These are phyloP conservation scores for Drepana arcuata DNA, from an alignment of 1,140 invertebrate genomes.

Conservation along the genomic window DNA sequence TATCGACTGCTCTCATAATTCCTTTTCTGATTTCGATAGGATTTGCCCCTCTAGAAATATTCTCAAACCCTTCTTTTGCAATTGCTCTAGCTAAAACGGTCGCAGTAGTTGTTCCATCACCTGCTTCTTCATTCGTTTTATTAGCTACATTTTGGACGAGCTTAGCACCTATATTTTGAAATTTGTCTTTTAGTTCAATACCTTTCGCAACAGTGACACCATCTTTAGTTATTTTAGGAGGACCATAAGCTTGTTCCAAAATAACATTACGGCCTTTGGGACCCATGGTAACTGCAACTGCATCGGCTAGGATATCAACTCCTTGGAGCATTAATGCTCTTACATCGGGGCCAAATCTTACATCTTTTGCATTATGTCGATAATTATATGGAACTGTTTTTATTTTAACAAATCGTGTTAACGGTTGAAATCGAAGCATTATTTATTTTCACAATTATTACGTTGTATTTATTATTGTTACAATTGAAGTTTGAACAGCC, in stretches of 20 bases:
- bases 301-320: conserved; percentile 93
- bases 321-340: conserved; percentile 91
- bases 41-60: conserved; percentile 93
- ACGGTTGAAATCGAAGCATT: conserved; percentile 4
- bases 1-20: conserved; percentile 92
- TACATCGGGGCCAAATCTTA: conserved; percentile 94
- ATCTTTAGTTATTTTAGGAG: conserved; percentile 98
- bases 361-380: conserved; percentile 86
- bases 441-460: background rate
- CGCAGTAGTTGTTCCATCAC: conserved; percentile 48
- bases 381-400: background rate
- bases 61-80: conserved; percentile 95
- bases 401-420: conserved; percentile 1
- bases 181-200: conserved; percentile 94
- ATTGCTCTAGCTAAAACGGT: conserved; percentile 94
- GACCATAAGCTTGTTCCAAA: conserved; percentile 94
- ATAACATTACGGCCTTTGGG: conserved; percentile 97
- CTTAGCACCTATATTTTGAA: conserved; percentile 95
- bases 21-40: conserved; percentile 91
- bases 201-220: conserved; percentile 97
- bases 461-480: too few species aligned
- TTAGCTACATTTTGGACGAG: conserved; percentile 96
- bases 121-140: conserved; percentile 96
- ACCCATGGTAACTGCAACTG: conserved; percentile 96
- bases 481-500: too few species aligned